phyloP scores from a whole-genome alignment of 2,888 invertebrate genomes.

The Dorcus hopei region DNA sequence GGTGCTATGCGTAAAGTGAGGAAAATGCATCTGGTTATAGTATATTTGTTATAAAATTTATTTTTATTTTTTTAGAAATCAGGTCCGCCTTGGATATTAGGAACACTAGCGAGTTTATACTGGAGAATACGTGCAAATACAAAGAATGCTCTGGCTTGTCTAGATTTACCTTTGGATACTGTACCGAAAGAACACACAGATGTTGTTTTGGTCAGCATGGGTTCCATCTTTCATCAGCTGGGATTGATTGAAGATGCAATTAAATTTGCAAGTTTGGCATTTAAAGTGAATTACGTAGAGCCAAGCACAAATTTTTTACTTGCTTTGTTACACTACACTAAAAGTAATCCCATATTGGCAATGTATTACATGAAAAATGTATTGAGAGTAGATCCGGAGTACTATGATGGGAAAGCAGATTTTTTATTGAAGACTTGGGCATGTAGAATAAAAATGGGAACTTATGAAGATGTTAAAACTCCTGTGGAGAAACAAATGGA shows the following conservation, averaged over 20 bases:
- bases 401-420: constrained; percentile 53
- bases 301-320: constrained; percentile 70
- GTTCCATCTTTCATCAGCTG: constrained; percentile 65
- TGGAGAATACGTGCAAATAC: constrained; percentile 73
- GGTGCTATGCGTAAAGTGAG: constrained; percentile 65
- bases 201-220: constrained; percentile 66
- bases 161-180: constrained; percentile 59
- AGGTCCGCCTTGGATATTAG: constrained; percentile 71
- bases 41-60: not conserved
- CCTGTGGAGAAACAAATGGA: constrained; percentile 28
- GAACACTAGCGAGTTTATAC: constrained; percentile 71
- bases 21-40: not conserved
- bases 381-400: constrained; percentile 54
- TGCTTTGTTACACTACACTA: constrained; percentile 62
- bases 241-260: constrained; percentile 65
- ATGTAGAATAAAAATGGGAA: constrained; percentile 49
- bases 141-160: constrained; percentile 67
- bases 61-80: constrained; percentile 55
- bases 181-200: constrained; percentile 61
- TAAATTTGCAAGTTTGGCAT: constrained; percentile 59
- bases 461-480: constrained; percentile 31
- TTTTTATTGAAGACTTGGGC: constrained; percentile 55
- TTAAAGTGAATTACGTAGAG: constrained; percentile 61
- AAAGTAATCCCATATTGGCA: constrained; percentile 60
- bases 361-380: constrained; percentile 62